Conservation (phyloP, 64 coral and sea anemone genomes). For the Catalaphyllia jardinei region DNA sequence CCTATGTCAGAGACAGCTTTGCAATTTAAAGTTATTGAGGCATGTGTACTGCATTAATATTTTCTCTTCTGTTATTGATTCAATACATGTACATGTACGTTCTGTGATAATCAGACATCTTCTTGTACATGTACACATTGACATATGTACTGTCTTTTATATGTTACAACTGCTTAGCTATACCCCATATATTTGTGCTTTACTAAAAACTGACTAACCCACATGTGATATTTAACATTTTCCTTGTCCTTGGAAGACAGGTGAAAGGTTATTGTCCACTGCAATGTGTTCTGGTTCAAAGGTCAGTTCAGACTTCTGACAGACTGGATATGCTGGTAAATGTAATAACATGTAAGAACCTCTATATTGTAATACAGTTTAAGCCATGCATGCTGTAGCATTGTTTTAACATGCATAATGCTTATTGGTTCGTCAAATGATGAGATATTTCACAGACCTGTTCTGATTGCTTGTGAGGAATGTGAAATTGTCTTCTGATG, state of each 20-base stretch:
- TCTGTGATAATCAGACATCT: too few species aligned
- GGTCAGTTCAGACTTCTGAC: neutral
- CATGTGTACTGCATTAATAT: neutral
- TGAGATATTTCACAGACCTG: constrained; percentile 53
- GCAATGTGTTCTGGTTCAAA: neutral
- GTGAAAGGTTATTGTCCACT: neutral
- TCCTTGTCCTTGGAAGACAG: neutral
- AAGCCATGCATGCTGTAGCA: too few species aligned
- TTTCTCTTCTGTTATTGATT: neutral
- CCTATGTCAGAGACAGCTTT: constrained; percentile 3
- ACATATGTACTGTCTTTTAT: too few species aligned
- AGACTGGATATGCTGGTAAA: too few species aligned
- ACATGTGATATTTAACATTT: too few species aligned
- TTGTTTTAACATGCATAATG: too few species aligned
- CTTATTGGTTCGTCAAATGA: neutral
- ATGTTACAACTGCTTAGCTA: too few species aligned
- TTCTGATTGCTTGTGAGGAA: constrained; percentile 38
- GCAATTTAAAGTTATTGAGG: neutral
- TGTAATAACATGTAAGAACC: neutral
- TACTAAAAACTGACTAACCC: too few species aligned
- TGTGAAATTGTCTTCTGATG: constrained; percentile 37
- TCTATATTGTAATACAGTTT: too few species aligned
- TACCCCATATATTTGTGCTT: too few species aligned
- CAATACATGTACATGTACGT: too few species aligned
- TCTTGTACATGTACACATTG: too few species aligned